Evolutionary conservation across 2,113 vertebrate genomes (phyloP).

Genomic region (Dinomys branickii): DNA sequence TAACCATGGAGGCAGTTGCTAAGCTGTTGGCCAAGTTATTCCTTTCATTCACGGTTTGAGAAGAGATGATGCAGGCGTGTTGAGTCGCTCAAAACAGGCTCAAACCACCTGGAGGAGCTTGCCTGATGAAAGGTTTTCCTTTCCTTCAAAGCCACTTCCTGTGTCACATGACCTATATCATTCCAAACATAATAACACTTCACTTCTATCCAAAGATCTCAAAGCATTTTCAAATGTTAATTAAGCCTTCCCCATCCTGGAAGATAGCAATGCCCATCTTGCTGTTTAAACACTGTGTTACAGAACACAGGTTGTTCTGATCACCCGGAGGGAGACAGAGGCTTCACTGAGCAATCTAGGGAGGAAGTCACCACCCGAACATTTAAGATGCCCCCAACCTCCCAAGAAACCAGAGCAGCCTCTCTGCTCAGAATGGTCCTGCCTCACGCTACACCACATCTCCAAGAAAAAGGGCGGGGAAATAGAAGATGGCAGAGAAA

Average conservation of each 20-base stretch:
- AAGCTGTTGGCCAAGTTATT: conserved; percentile 64
- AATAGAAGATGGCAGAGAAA: background rate
- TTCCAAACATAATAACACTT: conserved; percentile 80
- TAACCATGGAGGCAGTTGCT: conserved; percentile 56
- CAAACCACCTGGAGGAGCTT: conserved; percentile 75
- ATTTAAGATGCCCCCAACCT: background rate
- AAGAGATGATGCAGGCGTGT: conserved; percentile 72
- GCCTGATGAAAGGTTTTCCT: conserved; percentile 81
- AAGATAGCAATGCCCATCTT: conserved; percentile 67
- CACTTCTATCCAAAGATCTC: conserved; percentile 81
- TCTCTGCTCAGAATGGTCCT: background rate
- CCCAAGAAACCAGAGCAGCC: background rate
- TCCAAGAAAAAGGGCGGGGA: background rate
- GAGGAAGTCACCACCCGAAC: conserved; percentile 48
- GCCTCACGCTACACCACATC: background rate
- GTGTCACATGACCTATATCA: conserved; percentile 79
- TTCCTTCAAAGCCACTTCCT: conserved; percentile 81
- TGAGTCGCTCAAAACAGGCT: conserved; percentile 77
- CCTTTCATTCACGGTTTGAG: conserved; percentile 65
- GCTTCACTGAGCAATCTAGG: conserved; percentile 25
- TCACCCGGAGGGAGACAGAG: conserved; percentile 54
- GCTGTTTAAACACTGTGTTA: conserved; percentile 70
- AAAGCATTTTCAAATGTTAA: conserved; percentile 81
- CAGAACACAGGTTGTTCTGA: conserved; percentile 71
- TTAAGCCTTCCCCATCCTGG: conserved; percentile 72